Conservation (phyloP, 2,797 vertebrate species). For the Pempheris klunzingeri region DNA sequence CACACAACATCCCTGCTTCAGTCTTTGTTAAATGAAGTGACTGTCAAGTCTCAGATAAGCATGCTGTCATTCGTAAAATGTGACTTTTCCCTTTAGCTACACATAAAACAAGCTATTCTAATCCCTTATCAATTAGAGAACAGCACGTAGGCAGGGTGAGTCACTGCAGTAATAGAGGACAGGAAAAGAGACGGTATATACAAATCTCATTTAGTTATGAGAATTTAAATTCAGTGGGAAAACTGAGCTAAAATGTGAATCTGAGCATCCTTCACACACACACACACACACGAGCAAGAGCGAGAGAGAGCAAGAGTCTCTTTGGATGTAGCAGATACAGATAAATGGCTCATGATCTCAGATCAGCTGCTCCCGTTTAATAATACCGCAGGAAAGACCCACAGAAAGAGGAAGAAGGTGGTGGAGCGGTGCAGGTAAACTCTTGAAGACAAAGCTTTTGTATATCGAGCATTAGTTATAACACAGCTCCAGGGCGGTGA, state of each 20-base stretch:
- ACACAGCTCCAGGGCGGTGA: conserved; percentile 18
- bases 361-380: not conserved
- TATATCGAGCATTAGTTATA: conserved; percentile 24
- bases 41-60: conserved; percentile 17
- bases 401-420: not conserved
- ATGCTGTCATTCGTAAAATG: not conserved
- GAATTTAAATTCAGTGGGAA: not conserved
- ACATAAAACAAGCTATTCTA: not conserved
- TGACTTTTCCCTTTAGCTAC: not conserved
- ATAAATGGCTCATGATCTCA: conserved; percentile 31
- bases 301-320: conserved; percentile 1
- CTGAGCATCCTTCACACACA: not conserved
- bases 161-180: not conserved
- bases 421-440: conserved; percentile 1
- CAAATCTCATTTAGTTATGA: not conserved
- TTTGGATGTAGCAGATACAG: conserved; percentile 15
- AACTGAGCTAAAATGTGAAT: not conserved
- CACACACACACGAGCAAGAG: not conserved
- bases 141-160: not conserved
- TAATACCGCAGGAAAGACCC: not conserved
- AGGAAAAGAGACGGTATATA: not conserved
- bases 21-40: conserved; percentile 2
- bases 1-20: not conserved
- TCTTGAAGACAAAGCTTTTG: not conserved
- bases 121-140: not conserved